Conservation (phyloP, 2,113 vertebrate species). For the Ursus arctos region DNA sequence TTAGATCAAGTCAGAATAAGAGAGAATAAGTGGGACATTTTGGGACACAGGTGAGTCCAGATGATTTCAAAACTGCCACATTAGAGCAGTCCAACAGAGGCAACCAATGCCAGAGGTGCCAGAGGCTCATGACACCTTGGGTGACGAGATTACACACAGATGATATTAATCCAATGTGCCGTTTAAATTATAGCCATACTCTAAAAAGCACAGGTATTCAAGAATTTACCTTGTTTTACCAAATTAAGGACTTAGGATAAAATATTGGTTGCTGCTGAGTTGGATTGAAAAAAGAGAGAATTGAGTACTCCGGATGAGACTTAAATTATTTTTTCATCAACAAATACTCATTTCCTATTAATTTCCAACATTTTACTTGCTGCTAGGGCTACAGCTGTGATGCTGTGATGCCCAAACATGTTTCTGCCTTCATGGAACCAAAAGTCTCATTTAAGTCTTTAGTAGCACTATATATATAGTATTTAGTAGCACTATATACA, state of each 20-base stretch:
- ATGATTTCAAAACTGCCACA: not conserved
- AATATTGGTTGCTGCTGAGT: not conserved
- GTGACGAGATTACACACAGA: not conserved
- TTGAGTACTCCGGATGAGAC: not conserved
- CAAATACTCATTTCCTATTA: not conserved
- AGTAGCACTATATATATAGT: not conserved
- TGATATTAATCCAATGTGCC: not conserved
- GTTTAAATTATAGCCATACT: not conserved
- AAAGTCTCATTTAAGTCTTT: not conserved
- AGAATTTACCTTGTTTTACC: not conserved
- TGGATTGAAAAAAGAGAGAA: not conserved
- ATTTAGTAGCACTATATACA: too few relatives aligned
- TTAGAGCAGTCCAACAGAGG: not conserved
- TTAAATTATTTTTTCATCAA: not conserved
- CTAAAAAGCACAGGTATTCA: not conserved
- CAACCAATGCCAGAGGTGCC: not conserved
- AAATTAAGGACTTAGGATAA: not conserved
- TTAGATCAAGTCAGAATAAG: not conserved
- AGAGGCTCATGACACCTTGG: not conserved
- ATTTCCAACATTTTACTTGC: not conserved
- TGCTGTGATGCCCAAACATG: not conserved
- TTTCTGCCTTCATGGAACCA: not conserved
- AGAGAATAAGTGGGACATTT: not conserved
- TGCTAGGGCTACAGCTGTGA: not conserved
- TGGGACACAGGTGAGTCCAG: not conserved